Conservation (phyloP, 2,113 vertebrate genomes). For the Rana temporaria region DNA sequence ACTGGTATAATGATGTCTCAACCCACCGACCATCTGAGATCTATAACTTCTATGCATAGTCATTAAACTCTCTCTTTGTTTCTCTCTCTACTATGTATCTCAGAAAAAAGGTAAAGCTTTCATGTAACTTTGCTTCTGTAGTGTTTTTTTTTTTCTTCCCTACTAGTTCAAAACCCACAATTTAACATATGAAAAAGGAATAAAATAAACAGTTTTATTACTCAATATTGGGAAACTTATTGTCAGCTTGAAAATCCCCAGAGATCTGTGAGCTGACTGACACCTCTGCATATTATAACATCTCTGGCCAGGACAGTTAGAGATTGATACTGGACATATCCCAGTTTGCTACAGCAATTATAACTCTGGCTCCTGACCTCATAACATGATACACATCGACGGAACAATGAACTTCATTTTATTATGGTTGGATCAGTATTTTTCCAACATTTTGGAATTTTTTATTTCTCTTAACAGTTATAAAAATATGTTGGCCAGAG, state of each 20-base stretch:
- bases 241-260: neutral
- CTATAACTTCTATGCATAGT: too few species aligned
- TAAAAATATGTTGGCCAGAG: constrained; percentile 18
- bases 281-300: constrained; percentile 35
- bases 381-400: constrained; percentile 3
- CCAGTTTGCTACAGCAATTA: constrained; percentile 20
- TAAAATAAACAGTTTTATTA: constrained; percentile 29
- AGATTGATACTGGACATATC: neutral
- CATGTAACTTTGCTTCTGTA: too few species aligned
- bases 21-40: too few species aligned
- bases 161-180: neutral
- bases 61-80: too few species aligned
- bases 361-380: constrained; percentile 7
- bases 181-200: constrained; percentile 6
- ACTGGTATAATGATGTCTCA: too few species aligned
- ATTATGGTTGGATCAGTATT: constrained; percentile 43
- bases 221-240: constrained; percentile 15
- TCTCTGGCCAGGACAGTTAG: constrained; percentile 42
- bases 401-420: constrained; percentile 24
- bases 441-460: neutral
- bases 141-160: neutral
- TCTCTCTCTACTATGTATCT: too few species aligned
- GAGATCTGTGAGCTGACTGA: constrained; percentile 23
- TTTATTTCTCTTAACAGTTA: neutral
- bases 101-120: too few species aligned